Percentiles rank a stretch among this genome's conserved stretches.
phyloP scores from a whole-genome alignment of 1,140 invertebrate species.

The Papilio xuthus region DNA sequence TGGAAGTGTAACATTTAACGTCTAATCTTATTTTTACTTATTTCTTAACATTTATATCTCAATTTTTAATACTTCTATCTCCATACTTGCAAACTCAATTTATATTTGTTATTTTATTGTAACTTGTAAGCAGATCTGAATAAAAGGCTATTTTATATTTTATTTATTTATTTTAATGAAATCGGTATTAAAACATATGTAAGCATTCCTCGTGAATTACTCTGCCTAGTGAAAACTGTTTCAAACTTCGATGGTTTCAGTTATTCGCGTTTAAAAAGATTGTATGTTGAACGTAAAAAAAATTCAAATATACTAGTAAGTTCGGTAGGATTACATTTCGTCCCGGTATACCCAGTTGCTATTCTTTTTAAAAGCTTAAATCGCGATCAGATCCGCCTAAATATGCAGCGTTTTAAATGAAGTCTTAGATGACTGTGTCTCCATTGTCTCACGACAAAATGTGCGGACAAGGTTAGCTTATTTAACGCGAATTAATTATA shows the following conservation, averaged over 20 bases:
- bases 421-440: constrained; percentile 64
- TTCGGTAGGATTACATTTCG: neutral
- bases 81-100: too few relatives aligned
- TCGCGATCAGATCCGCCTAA: constrained; percentile 70
- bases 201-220: neutral
- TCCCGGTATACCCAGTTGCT: constrained; percentile 54
- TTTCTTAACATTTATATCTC: too few relatives aligned
- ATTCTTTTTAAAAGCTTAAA: constrained; percentile 79
- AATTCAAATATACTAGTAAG: neutral
- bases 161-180: neutral
- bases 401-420: constrained; percentile 80
- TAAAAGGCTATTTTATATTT: too few relatives aligned
- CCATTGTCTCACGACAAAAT: constrained; percentile 48
- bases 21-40: too few relatives aligned
- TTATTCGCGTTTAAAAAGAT: neutral
- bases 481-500: neutral
- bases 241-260: neutral
- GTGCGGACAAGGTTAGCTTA: too few relatives aligned
- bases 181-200: too few relatives aligned
- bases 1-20: too few relatives aligned
- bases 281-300: neutral
- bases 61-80: too few relatives aligned
- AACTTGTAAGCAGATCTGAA: too few relatives aligned
- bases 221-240: neutral
- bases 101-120: too few relatives aligned